Evolutionary conservation across 2,888 invertebrate genomes (phyloP), one percentile per base, ranked within the genome.

Genomic region (Augochlorella aurata): DNA sequence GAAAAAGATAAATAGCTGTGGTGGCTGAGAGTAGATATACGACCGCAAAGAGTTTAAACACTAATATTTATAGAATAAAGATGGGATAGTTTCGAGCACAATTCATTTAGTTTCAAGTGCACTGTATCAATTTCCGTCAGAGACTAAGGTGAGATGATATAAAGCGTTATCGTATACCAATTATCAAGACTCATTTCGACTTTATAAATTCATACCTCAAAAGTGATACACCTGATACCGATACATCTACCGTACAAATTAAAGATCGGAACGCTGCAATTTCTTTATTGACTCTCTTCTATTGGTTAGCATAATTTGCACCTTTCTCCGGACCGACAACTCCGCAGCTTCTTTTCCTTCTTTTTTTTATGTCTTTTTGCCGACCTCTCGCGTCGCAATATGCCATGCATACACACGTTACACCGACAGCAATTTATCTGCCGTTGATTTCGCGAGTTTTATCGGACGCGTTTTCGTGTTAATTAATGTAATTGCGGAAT

Each of bases 401-500:
- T 7, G 16, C 14, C 21, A 3, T 29, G 29, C 29, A 29, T 3
- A 29, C 29, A 3, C 29, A 3, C 7, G 38, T 7, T 29, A 8
- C 29, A 29, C 9, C 38, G 29, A 63, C 61, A 38, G 61, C 61
- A 10, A 63, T 63, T 63, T 38, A 38, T 63, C 61, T 63, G 18
- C 14, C 24, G 24, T 58, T 24, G 24, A 18, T 63, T 63, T 63
- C 29, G 29, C 2, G 61, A 38, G 38, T 47, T 66, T 47, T 44
- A 58, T 58, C 69, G 1, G 47, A n/a, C 54, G 49, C 29, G 29
- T 73, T 69, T 74, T 70, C 29, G 67, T 61, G 78, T 61, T 54
- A 63, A 73, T 79, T 72, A 76, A 63, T 68, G 16, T 72, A 78
- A 79, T 79, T 74, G 49, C 63, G 24, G 38, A 5, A 29, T 54